Base-by-base conservation (phyloP, 2,113 vertebrate genomes). In the Crotophaga sulcirostris region DNA sequence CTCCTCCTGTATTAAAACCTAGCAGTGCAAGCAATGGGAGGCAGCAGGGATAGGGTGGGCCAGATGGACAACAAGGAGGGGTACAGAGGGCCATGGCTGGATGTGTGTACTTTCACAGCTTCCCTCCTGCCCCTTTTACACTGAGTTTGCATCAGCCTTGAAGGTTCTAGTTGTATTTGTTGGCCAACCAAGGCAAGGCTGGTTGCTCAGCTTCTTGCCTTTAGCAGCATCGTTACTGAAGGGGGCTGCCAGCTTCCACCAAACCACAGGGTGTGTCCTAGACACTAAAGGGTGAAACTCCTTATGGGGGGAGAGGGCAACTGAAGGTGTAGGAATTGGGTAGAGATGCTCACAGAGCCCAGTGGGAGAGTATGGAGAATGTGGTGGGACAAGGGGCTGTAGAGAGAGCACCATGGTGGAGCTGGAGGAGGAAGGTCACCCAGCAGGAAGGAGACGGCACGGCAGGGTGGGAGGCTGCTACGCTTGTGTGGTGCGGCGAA, bases 371-470 rank as follows among this genome's bases (percentile, higher is more conserved):
- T 28, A 9, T 1, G 3, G 7, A 25, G 62, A 21, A 51, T 6
- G 36, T 42, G 55, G 2, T 54, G 42, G 51, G 31, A 38, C 40
- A 21, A 29, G 42, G 49, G 9, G 3, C 40, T 36, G 28, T 2
- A 34, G 45, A 18, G 24, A 17, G 21, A 54, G 16, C 28, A 6
- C 31, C 8, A 0, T 0, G 21, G 56, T 0, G 1, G 85, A 16
- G 59, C 5, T 1, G 72, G 36, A 66, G 31, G 16, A 82, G 60
- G 55, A 34, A 34, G 17, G 42, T 67, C 45, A 44, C 45, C 26
- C 55, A 9, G 44, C 14, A 18, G 44, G 63, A 38, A 7, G 63
- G 54, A 36, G 52, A 2, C 1, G 26, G 40, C 14, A 4, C 6
- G 38, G 40, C 63, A 4, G 3, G 45, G 64, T 36, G 16, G n/a